Percentiles rank a stretch among this genome's conserved stretches.
phyloP scores from a whole-genome alignment of 2,888 invertebrate genomes.

The Lasioglossum figueresi region DNA sequence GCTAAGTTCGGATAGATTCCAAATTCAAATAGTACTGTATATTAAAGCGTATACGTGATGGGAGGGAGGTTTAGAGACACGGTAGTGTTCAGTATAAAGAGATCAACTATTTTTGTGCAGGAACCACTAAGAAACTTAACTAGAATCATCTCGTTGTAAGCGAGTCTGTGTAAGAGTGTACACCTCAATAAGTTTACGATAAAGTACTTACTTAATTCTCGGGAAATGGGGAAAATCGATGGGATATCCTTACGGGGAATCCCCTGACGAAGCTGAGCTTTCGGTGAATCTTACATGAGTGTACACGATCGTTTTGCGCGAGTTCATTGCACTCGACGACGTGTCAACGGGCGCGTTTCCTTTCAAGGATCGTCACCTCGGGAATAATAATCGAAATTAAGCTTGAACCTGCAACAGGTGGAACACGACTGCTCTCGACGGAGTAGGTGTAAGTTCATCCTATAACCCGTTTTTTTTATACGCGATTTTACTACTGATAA shows the following conservation, averaged over 20 bases:
- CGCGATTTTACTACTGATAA: constrained; percentile 66
- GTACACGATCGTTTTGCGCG: constrained; percentile 8
- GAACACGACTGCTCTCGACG: constrained; percentile 14
- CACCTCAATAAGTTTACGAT: constrained; percentile 32
- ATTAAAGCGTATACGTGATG: constrained; percentile 7
- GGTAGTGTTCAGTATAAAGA: constrained; percentile 41
- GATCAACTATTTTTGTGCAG: constrained; percentile 49
- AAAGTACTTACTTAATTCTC: constrained; percentile 46
- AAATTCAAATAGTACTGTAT: not conserved
- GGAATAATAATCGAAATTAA: constrained; percentile 44
- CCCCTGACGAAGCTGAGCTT: constrained; percentile 21
- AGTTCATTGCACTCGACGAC: constrained; percentile 35
- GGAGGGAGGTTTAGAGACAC: not conserved
- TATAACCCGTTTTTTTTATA: constrained; percentile 77
- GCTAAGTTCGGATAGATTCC: not conserved
- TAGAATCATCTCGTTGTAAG: constrained; percentile 12
- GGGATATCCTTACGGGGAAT: not conserved
- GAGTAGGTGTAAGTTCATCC: constrained; percentile 57
- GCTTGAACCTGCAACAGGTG: constrained; percentile 22
- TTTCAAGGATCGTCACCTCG: constrained; percentile 39
- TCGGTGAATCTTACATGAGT: constrained; percentile 4
- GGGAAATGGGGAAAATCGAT: not conserved
- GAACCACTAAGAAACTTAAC: constrained; percentile 30
- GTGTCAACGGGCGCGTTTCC: constrained; percentile 36
- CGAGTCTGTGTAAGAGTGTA: constrained; percentile 5